Percentiles rank a stretch among this genome's conserved stretches.
phyloP scores from a whole-genome alignment of 2,888 invertebrate genomes.

The Dendrolimus pini region DNA sequence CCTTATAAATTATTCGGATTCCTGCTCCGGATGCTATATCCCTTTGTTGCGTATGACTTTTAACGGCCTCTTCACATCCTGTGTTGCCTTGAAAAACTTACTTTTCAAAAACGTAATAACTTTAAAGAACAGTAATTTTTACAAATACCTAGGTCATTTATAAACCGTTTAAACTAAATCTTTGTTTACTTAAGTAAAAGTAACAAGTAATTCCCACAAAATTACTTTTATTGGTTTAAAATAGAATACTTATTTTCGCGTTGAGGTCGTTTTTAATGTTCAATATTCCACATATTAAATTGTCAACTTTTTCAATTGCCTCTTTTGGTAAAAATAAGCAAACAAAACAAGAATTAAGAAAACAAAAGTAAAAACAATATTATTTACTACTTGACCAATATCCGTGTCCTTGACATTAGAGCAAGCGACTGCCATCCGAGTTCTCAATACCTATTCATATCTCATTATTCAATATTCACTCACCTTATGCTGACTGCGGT shows the following conservation, averaged over 20 bases:
- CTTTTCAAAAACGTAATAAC: too few relatives aligned
- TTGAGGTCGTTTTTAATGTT: too few relatives aligned
- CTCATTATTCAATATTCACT: constrained; percentile 48
- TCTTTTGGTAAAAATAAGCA: not conserved
- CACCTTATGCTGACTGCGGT: constrained; percentile 36
- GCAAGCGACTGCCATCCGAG: constrained; percentile 23
- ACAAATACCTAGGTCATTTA: too few relatives aligned
- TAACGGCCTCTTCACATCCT: constrained; percentile 22
- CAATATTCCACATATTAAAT: too few relatives aligned
- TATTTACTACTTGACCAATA: constrained; percentile 50
- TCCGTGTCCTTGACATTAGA: constrained; percentile 68
- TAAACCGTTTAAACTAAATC: too few relatives aligned
- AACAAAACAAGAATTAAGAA: constrained; percentile 7
- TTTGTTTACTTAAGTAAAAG: too few relatives aligned
- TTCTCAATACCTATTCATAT: constrained; percentile 36
- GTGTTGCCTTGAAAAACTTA: constrained; percentile 1
- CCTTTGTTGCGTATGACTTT: constrained; percentile 49
- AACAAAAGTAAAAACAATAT: constrained; percentile 11
- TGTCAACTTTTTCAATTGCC: too few relatives aligned
- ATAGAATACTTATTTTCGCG: too few relatives aligned
- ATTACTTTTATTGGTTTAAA: too few relatives aligned
- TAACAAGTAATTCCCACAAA: too few relatives aligned
- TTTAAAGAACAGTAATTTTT: too few relatives aligned
- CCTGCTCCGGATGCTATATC: constrained; percentile 39
- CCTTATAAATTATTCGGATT: constrained; percentile 58